Conservation (phyloP, 2,888 invertebrate genomes). For the Euphydryas editha region DNA sequence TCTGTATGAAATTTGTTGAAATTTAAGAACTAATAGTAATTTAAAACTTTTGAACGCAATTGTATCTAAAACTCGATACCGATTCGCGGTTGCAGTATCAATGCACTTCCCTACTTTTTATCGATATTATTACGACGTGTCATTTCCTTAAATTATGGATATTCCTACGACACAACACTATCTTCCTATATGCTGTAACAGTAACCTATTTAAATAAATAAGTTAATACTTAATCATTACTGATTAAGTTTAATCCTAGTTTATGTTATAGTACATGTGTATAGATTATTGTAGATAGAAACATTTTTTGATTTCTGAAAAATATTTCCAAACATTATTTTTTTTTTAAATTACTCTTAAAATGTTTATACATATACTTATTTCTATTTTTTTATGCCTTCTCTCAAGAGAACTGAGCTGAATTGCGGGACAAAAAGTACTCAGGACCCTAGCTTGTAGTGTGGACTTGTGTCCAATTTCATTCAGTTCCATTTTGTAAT, state of each 20-base stretch:
- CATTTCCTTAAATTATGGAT: constrained; percentile 4
- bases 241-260: background rate
- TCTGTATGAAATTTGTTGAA: too few species aligned
- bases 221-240: background rate
- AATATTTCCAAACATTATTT: too few species aligned
- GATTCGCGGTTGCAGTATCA: constrained; percentile 19
- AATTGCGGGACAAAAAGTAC: too few species aligned
- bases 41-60: constrained; percentile 12
- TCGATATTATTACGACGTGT: constrained; percentile 19
- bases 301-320: background rate
- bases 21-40: too few species aligned
- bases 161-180: constrained; percentile 2
- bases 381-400: too few species aligned
- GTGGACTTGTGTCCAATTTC: too few species aligned
- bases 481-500: too few species aligned
- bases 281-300: background rate
- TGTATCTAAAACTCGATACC: constrained; percentile 13
- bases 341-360: too few species aligned
- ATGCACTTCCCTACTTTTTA: constrained; percentile 38
- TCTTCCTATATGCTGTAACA: constrained; percentile 8
- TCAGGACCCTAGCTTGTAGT: too few species aligned
- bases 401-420: too few species aligned
- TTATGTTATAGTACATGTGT: background rate
- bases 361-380: too few species aligned
- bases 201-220: constrained; percentile 8